Evolutionary conservation across 2,113 vertebrate genomes (phyloP), one percentile per base, ranked within the genome.

Genomic region (Rhegmatorhina hoffmannsi): DNA sequence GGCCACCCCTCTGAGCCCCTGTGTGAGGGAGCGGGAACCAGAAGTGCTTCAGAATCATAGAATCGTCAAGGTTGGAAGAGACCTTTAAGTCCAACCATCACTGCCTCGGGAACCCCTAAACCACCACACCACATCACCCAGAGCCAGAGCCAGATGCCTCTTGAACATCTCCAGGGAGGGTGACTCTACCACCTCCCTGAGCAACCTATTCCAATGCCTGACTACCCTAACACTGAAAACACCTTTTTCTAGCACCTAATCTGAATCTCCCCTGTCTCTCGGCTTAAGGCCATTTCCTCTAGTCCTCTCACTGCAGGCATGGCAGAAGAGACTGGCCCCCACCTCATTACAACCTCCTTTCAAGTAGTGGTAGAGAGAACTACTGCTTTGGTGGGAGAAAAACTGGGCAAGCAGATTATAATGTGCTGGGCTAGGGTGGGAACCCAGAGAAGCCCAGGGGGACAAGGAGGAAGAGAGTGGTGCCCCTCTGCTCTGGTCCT

Each of bases 401-500:
- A 34, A 2, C 4, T 2, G 21, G 34, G 50, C 33, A 18, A 11
- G 46, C 0, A 19, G 34, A 9, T 16, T 31, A 21, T 49, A 43
- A 69, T 0, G 1, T 21, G 17, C 40, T 17, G 19, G 25, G 13
- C 34, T 55, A 7, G 21, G 20, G 8, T 26, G 20, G 23, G 43
- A 66, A 34, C 11, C 9, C 24, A 5, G 64, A 9, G 49, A 55
- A 40, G 25, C 19, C 44, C 1, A 8, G 4, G 6, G 21, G 1
- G 7, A 19, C 0, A 0, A 46, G 40, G 40, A 43, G 2, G 12
- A 60, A 64, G 67, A 40, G 19, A 38, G 2, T 1, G 6, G 23
- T 11, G 7, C 2, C 29, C 8, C 12, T 9, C 17, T 18, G 66
- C 58, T 43, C 47, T 0, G 0, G 40, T 38, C 19, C 72, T 1